These are phyloP conservation scores for Gnathonemus echidnorhynchus DNA, from an alignment of 2,113 vertebrate genomes.

Conservation along the genomic window DNA sequence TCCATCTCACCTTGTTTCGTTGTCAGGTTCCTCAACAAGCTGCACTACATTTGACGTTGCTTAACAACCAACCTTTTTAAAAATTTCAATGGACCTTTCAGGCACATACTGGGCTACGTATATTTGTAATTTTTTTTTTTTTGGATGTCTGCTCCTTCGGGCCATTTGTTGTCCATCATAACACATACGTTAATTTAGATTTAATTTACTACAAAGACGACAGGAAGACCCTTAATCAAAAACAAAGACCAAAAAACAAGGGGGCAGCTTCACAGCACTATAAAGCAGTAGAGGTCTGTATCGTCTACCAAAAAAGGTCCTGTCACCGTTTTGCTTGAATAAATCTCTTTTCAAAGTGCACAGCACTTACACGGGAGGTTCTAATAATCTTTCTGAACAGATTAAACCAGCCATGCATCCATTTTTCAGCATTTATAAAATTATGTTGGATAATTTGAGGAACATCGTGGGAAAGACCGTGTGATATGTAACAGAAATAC, in stretches of 20 bases:
- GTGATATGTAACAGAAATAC: background rate
- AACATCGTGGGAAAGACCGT: background rate
- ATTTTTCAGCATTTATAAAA: background rate
- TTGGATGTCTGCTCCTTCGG: background rate
- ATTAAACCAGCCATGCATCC: background rate
- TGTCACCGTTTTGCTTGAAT: background rate
- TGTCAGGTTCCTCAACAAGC: background rate
- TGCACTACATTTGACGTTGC: background rate
- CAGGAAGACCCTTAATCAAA: background rate
- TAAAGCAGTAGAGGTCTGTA: background rate
- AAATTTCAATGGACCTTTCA: background rate
- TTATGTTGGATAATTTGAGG: background rate
- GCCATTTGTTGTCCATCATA: background rate
- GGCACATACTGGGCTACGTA: background rate
- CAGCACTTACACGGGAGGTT: background rate
- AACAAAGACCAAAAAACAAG: background rate
- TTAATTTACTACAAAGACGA: background rate
- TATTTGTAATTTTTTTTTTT: background rate
- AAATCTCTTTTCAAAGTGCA: background rate
- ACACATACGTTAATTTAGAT: background rate
- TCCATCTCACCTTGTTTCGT: background rate
- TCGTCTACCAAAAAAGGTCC: background rate
- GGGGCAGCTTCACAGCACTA: too few species aligned
- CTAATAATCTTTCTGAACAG: background rate
- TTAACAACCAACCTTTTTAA: background rate